Conservation (phyloP, 2,797 vertebrate species). For the Petrocephalus schoutedeni region DNA sequence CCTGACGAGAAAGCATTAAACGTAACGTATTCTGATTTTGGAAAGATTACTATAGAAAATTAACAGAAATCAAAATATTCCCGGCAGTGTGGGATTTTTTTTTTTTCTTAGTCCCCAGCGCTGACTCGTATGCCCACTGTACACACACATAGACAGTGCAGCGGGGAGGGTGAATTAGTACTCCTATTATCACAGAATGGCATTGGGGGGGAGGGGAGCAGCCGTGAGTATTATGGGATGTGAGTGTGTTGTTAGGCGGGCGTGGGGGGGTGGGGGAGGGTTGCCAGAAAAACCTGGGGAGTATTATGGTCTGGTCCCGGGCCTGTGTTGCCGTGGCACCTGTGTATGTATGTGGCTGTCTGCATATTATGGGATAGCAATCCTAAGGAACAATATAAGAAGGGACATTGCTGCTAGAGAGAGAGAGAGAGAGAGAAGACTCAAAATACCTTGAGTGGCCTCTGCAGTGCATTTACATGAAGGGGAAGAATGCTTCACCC, state of each 20-base stretch:
- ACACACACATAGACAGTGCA: conserved; percentile 26
- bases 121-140: conserved; percentile 22
- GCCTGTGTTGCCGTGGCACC: conserved; percentile 56
- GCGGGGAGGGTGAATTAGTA: conserved; percentile 48
- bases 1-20: neutral
- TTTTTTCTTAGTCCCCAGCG: conserved; percentile 52
- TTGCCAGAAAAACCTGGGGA: conserved; percentile 41
- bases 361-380: conserved; percentile 35
- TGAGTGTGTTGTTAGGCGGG: conserved; percentile 41
- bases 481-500: neutral
- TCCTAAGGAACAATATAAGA: conserved; percentile 42
- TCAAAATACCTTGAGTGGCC: conserved; percentile 23
- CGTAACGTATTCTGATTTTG: neutral
- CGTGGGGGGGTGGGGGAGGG: conserved; percentile 38
- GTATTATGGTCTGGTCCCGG: conserved; percentile 45
- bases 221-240: conserved; percentile 65
- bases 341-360: conserved; percentile 36
- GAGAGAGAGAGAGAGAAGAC: conserved; percentile 7
- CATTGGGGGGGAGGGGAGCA: conserved; percentile 50
- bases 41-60: conserved; percentile 38
- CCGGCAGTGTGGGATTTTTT: conserved; percentile 40
- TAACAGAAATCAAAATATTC: conserved; percentile 29
- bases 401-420: conserved; percentile 10
- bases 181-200: conserved; percentile 66
- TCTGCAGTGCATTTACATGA: conserved; percentile 18